Evolutionary conservation across 2,797 vertebrate genomes (phyloP), one percentile per base, ranked within the genome.

Genomic region (Sphenodon punctatus): DNA sequence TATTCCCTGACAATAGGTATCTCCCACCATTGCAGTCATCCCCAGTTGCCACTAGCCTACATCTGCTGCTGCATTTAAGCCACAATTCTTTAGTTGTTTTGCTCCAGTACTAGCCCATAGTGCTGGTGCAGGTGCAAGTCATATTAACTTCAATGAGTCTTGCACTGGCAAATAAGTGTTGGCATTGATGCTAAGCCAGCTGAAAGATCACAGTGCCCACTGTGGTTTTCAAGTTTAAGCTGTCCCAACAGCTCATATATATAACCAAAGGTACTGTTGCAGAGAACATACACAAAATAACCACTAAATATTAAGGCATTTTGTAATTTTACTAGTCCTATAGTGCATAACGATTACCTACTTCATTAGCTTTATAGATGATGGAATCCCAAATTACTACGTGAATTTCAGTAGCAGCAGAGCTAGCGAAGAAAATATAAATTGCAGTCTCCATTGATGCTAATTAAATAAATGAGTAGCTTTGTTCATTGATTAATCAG

Each of bases 211-310:
- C n/a, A n/a, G n/a, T n/a, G n/a, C n/a, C n/a, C n/a, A n/a, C n/a
- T n/a, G n/a, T n/a, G n/a, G n/a, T 80, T 84, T 84, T 8, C 41
- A 84, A 87, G 53, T 66, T 49, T 67, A 23, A 77, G 39, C 20
- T 75, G 59, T 34, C 32, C 19, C 73, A n/a, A 42, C 15, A 63
- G 16, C 67, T 4, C 30, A 61, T 14, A 67, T 72, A 17, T 45
- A 67, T 16, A 67, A 34, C 8, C 1, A 0, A 38, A 81, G 74
- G 17, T 42, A 58, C 71, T 80, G 3, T 67, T 78, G 36, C 69
- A 34, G 80, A 74, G 19, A 60, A 17, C 7, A 4, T 43, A 59
- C 43, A 73, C 42, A 7, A 9, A 66, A 69, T 68, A 3, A 27
- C 45, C 27, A 61, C 61, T 8, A 85, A 75, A 45, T 58, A 53